Evolutionary conservation across 2,797 vertebrate genomes (phyloP).

Genomic region (Prionace glauca): DNA sequence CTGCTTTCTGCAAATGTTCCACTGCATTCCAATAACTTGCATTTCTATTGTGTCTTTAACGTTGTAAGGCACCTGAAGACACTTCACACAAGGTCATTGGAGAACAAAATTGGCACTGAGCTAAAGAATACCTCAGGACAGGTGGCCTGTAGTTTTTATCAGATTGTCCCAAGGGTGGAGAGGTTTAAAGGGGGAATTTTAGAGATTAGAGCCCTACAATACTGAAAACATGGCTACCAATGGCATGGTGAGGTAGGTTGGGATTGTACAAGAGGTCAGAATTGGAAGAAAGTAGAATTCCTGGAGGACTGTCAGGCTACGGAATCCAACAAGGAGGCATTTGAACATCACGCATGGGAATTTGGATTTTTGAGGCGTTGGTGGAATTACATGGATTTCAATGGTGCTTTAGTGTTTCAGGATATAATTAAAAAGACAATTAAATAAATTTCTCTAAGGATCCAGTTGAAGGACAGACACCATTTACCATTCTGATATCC

Average conservation of each 20-base stretch:
- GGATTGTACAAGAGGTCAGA: not conserved
- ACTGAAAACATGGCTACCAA: not conserved
- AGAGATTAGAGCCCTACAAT: not conserved
- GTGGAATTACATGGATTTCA: not conserved
- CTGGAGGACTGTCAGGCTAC: not conserved
- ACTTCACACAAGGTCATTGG: not conserved
- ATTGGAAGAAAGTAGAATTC: not conserved
- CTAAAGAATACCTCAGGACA: not conserved
- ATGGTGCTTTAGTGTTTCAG: not conserved
- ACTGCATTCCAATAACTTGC: not conserved
- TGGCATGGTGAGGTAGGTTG: not conserved
- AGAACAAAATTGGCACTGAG: not conserved
- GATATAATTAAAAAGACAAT: not conserved
- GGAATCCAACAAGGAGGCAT: not conserved
- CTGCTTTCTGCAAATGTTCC: not conserved
- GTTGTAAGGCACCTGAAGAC: not conserved
- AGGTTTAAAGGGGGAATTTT: not conserved
- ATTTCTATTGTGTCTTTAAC: not conserved
- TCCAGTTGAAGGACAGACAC: not conserved
- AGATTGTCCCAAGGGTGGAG: not conserved
- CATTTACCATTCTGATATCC: not conserved
- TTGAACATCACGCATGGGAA: not conserved
- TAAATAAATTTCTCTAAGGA: not conserved
- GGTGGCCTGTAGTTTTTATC: not conserved
- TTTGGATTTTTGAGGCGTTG: not conserved